Base-by-base conservation (phyloP, 2,113 vertebrate species). In the Nannobrachium achirus region DNA sequence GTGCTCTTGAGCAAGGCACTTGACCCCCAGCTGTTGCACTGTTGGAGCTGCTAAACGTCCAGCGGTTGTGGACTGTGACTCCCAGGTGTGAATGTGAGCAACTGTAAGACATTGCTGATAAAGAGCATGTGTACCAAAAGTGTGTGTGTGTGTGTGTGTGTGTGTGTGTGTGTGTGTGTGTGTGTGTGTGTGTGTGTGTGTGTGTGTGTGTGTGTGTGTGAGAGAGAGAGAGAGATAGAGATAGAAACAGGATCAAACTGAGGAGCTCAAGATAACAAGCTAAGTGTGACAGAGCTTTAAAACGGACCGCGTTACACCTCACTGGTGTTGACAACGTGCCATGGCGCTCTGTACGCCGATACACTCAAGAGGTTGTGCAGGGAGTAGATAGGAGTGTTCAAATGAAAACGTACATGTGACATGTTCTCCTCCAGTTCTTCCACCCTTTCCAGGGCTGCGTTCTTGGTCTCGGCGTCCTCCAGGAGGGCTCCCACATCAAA, bases 401-500 rank as follows among this genome's bases (percentile, higher is more conserved):
- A 33, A 33, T 33, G 25, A 33, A n/a, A 33, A 33, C 25, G 25
- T 33, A 99, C 97, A 0, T 98, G 97, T 46, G 97, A 98, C 81
- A 99, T 91, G 51, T 97, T 97, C 83, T 99, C 97, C 82, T 99
- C 97, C 80, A 99, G 89, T 85, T 99, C 97, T 77, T 98, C 97
- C 86, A 98, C 97, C 53, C 97, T 95, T 90, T 99, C 97, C 91
- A 99, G 90, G 1, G 96, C 97, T 18, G 95, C 97, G 0, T 97
- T 99, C 91, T 99, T 99, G 79, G 97, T 99, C 89, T 99, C 97
- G 0, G 97, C 97, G 0, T 98, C 97, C 86, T 99, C 97, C 86
- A 98, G 85, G 63, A 99, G 89, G 2, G 95, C 95, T 1, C 97
- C 97, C 1, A 99, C 97, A 0, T 99, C 97, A 0, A 99, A 99